These are phyloP conservation scores for Mobula hypostoma DNA, from an alignment of 2,113 vertebrate genomes.

Conservation along the genomic window DNA sequence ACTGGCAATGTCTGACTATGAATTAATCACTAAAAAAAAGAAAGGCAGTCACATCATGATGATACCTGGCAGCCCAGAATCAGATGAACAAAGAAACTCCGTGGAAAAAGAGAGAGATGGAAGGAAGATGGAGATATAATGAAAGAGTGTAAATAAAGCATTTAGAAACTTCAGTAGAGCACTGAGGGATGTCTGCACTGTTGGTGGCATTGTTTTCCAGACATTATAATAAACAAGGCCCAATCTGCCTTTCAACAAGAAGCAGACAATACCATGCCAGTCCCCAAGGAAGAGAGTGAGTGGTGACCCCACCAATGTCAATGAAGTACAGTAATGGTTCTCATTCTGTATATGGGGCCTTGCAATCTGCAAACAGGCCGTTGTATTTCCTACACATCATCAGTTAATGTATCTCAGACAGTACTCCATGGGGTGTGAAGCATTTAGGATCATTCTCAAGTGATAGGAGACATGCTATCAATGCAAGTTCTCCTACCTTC, in stretches of 20 bases:
- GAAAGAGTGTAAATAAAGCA: not conserved
- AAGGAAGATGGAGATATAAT: not conserved
- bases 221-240: not conserved
- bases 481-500: not conserved
- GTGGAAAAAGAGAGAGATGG: no score
- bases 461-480: not conserved
- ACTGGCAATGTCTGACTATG: not conserved
- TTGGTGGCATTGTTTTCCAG: not conserved
- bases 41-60: no score
- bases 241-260: not conserved
- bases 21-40: no score
- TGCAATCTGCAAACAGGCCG: not conserved
- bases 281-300: not conserved
- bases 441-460: not conserved
- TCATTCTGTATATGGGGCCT: not conserved
- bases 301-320: not conserved
- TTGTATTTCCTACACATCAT: not conserved
- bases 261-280: not conserved
- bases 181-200: not conserved
- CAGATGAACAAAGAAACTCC: no score
- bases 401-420: not conserved
- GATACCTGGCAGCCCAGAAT: no score
- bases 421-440: not conserved
- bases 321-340: not conserved
- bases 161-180: not conserved